Evolutionary conservation across 1,140 invertebrate species (phyloP).

Genomic region (Drosophila ficusphila): DNA sequence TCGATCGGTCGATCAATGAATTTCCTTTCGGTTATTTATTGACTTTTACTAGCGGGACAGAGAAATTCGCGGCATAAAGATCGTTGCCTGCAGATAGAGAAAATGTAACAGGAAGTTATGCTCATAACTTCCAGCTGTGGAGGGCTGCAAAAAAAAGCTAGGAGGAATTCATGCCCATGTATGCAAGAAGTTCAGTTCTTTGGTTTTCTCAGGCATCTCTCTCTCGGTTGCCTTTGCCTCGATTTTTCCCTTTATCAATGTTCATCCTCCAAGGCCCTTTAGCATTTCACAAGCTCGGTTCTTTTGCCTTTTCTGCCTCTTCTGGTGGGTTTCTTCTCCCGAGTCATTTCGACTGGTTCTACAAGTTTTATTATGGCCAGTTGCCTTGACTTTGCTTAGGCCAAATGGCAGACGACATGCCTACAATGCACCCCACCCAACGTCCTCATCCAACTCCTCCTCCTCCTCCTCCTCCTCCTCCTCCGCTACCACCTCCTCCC

Average conservation of each 20-base stretch:
- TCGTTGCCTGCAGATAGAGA: constrained; percentile 25
- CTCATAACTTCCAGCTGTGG: constrained; percentile 26
- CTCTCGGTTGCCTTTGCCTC: constrained; percentile 15
- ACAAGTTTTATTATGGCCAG: constrained; percentile 73
- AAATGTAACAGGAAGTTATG: constrained; percentile 64
- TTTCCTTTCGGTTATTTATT: constrained; percentile 76
- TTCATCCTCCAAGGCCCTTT: constrained; percentile 47
- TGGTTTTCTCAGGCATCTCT: constrained; percentile 17
- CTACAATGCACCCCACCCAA: constrained; percentile 63
- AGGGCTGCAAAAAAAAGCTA: constrained; percentile 1
- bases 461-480: constrained; percentile 8
- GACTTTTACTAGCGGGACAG: constrained; percentile 66
- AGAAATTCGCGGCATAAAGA: constrained; percentile 35
- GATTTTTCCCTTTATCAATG: constrained; percentile 2
- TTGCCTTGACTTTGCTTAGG: constrained; percentile 79
- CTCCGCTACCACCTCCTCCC: background rate
- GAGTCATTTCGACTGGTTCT: constrained; percentile 67
- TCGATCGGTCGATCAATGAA: constrained; percentile 70
- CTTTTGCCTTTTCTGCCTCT: constrained; percentile 58
- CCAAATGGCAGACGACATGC: constrained; percentile 63
- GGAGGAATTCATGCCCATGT: constrained; percentile 15
- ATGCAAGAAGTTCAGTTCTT: constrained; percentile 12
- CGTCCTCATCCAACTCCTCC: constrained; percentile 36
- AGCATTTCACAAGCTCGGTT: constrained; percentile 23
- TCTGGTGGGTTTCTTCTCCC: constrained; percentile 25